Conservation (phyloP, 2,888 invertebrate species). For the Xestia c-nigrum region DNA sequence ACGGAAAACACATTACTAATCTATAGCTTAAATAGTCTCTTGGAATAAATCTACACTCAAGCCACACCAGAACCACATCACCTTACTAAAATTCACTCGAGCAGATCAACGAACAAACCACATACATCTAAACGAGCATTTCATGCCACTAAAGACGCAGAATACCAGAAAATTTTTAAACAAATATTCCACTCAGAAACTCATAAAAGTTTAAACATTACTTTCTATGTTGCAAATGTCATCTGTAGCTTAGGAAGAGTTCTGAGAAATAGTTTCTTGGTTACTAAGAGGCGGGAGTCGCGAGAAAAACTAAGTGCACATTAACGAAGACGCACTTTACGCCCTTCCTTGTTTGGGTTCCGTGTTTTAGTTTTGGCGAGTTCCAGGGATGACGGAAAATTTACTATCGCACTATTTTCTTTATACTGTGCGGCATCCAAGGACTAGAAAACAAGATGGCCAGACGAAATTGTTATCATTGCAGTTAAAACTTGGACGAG, state of each 20-base stretch:
- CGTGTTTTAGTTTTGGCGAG: slow-evolving; percentile 17
- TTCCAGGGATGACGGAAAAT: slow-evolving; percentile 15
- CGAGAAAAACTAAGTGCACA: slow-evolving; percentile 53
- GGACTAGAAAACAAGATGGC: neutral
- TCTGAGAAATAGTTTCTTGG: slow-evolving; percentile 49
- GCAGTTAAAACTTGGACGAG: neutral
- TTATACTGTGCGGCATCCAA: neutral
- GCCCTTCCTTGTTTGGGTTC: slow-evolving; percentile 26
- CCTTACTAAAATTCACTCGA: neutral
- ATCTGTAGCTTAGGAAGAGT: slow-evolving; percentile 35
- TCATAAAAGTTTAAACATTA: slow-evolving; percentile 38
- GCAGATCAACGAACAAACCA: slow-evolving; percentile 5
- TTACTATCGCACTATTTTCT: no score
- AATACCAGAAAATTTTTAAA: slow-evolving; percentile 45
- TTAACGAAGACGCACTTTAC: slow-evolving; percentile 53
- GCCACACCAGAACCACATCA: neutral
- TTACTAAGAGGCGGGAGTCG: slow-evolving; percentile 28
- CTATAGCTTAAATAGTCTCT: neutral
- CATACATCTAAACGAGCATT: slow-evolving; percentile 8
- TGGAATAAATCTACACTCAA: neutral
- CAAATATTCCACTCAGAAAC: slow-evolving; percentile 32
- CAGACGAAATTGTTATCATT: neutral
- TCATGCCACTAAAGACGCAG: slow-evolving; percentile 5
- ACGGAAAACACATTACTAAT: neutral
- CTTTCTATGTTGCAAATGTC: slow-evolving; percentile 51